These are phyloP conservation scores for Octodon degus DNA, from an alignment of 2,113 vertebrate species.

Conservation along the genomic window DNA sequence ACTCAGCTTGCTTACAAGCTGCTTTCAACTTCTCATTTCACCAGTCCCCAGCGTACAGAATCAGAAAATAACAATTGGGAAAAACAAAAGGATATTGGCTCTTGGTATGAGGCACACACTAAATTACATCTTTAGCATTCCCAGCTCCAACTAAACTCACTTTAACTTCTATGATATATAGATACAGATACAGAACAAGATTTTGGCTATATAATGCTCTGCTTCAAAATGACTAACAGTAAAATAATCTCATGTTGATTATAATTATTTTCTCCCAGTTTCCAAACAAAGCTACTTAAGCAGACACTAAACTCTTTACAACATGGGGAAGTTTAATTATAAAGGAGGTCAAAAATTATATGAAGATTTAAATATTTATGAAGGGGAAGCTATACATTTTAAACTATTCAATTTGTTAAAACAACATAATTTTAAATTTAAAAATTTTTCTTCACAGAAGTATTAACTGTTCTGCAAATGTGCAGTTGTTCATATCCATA, in stretches of 20 bases:
- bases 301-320: constrained; percentile 66
- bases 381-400: constrained; percentile 61
- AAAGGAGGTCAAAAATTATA: constrained; percentile 62
- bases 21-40: constrained; percentile 52
- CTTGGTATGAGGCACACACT: constrained; percentile 55
- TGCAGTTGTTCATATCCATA: constrained; percentile 73
- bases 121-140: constrained; percentile 65
- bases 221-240: constrained; percentile 71
- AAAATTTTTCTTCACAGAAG: constrained; percentile 65
- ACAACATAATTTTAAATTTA: constrained; percentile 62
- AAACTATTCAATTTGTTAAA: constrained; percentile 74
- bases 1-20: constrained; percentile 57
- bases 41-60: constrained; percentile 37
- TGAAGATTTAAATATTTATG: constrained; percentile 62
- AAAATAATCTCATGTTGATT: constrained; percentile 60
- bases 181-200: constrained; percentile 67
- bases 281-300: constrained; percentile 75
- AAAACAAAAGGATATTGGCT: constrained; percentile 78
- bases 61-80: constrained; percentile 53
- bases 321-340: constrained; percentile 55
- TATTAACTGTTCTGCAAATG: constrained; percentile 67
- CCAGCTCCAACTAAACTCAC: constrained; percentile 67
- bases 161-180: constrained; percentile 71
- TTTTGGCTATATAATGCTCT: constrained; percentile 62
- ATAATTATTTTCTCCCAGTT: constrained; percentile 68